Conservation (phyloP, 1,140 invertebrate species). For the Pachypsylla venusta region DNA sequence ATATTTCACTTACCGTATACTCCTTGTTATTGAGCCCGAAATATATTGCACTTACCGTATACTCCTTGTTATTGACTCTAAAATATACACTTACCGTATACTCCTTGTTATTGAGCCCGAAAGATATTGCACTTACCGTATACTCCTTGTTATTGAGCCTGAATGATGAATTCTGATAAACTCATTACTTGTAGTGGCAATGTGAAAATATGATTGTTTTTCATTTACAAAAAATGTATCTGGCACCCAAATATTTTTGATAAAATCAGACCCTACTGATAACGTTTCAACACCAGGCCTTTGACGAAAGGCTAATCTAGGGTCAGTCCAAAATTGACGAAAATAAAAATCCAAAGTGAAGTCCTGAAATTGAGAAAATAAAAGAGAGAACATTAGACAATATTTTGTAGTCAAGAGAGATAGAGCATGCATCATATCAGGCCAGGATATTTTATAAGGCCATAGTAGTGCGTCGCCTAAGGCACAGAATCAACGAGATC, state of each 20-base stretch:
- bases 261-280: conserved; percentile 83
- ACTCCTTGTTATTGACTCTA: conserved; percentile 84
- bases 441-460: conserved; percentile 4
- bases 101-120: not conserved
- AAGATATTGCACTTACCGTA: conserved; percentile 53
- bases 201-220: conserved; percentile 96
- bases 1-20: not conserved
- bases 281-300: conserved; percentile 72
- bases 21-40: not conserved
- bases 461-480: too few species aligned
- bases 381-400: not conserved
- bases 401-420: not conserved
- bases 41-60: conserved; percentile 58
- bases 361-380: conserved; percentile 47
- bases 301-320: conserved; percentile 76
- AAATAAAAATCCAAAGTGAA: conserved; percentile 98
- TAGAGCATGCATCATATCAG: not conserved
- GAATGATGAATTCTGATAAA: conserved; percentile 90
- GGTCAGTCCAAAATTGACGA: conserved; percentile 95
- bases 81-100: too few species aligned
- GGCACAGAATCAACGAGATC: too few species aligned
- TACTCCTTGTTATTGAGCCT: conserved; percentile 85
- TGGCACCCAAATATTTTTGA: conserved; percentile 96
- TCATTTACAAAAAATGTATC: conserved; percentile 98
- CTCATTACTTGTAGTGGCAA: conserved; percentile 92